Conservation (phyloP, 2,888 invertebrate species). For the Acanthosepion pharaonis region DNA sequence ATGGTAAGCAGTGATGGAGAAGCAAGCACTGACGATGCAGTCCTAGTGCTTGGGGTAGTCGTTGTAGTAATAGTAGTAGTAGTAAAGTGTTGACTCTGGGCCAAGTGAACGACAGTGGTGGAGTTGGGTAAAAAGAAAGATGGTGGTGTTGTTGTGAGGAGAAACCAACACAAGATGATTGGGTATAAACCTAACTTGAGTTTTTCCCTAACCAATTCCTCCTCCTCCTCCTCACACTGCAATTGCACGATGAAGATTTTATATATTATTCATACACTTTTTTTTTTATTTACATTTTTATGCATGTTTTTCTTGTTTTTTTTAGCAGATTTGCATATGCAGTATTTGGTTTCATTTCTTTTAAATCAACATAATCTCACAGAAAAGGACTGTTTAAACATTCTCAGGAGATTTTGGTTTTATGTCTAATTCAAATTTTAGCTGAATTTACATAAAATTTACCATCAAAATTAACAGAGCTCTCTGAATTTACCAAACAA, state of each 20-base stretch:
- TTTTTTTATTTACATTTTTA: no score
- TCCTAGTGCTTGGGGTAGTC: not conserved
- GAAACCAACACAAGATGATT: not conserved
- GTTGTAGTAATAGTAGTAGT: not conserved
- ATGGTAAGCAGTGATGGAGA: not conserved
- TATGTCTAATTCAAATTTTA: no score
- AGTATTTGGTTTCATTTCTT: not conserved
- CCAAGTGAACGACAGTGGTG: not conserved
- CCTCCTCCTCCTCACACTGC: not conserved
- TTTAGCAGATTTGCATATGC: not conserved
- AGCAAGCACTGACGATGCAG: conserved; percentile 21
- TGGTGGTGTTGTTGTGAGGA: not conserved
- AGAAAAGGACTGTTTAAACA: no score
- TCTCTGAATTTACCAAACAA: no score
- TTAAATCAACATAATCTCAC: no score
- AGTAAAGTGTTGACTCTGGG: not conserved
- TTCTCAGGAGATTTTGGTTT: no score
- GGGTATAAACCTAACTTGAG: not conserved
- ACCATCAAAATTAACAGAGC: no score
- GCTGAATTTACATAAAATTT: no score
- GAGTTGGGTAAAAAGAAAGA: not conserved
- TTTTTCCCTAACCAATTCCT: not conserved
- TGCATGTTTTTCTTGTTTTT: not conserved
- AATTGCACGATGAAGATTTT: not conserved
- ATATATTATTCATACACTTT: not conserved